Conservation (phyloP, 2,888 invertebrate species). For the Microctonus brassicae region DNA sequence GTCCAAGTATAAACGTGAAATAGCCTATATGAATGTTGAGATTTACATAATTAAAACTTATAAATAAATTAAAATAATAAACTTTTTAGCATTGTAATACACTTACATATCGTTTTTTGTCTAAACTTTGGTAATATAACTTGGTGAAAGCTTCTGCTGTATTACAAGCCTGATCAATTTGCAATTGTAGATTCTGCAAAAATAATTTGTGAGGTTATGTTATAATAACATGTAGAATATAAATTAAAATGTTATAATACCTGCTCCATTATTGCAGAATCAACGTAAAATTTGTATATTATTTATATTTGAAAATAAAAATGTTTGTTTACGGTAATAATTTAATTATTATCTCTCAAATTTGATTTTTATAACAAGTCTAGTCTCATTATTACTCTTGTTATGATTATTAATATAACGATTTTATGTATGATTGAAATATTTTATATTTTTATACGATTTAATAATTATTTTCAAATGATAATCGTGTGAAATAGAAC, state of each 20-base stretch:
- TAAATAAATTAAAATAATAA: too few species aligned
- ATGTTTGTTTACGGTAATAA: too few species aligned
- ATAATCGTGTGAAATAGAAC: too few species aligned
- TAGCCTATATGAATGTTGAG: too few species aligned
- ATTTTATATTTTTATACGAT: too few species aligned
- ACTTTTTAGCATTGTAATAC: neutral
- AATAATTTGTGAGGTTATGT: neutral
- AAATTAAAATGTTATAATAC: neutral
- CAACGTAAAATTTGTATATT: neutral
- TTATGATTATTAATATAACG: too few species aligned
- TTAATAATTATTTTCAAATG: too few species aligned
- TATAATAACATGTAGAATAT: neutral
- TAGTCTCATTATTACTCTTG: too few species aligned
- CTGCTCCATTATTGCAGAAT: conserved; percentile 20
- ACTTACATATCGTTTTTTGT: conserved; percentile 86
- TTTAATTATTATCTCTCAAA: too few species aligned
- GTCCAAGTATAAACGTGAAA: conserved; percentile 86
- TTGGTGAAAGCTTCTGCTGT: conserved; percentile 91
- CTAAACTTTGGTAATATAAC: conserved; percentile 89
- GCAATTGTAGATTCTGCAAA: conserved; percentile 68
- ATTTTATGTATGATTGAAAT: too few species aligned
- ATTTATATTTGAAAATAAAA: neutral
- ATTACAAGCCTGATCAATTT: conserved; percentile 85
- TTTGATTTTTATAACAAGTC: too few species aligned
- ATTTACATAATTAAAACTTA: too few species aligned